Conservation (phyloP, 2,797 vertebrate species). For the Labeo calbasu region DNA sequence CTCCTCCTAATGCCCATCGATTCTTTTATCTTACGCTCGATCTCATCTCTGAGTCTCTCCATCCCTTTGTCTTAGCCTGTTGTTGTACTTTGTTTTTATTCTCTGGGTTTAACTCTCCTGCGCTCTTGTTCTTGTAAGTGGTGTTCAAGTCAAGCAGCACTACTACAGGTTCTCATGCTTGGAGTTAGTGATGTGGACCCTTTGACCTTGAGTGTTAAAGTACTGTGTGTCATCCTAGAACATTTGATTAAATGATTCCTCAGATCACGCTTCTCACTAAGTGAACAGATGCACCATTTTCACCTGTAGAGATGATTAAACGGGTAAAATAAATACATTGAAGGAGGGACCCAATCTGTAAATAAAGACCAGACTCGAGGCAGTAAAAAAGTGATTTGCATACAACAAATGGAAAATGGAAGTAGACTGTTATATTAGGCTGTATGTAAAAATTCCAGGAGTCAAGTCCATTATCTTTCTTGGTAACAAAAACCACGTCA, state of each 20-base stretch:
- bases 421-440: neutral
- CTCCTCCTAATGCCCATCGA: constrained; percentile 24
- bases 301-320: neutral
- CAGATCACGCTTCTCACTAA: neutral
- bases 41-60: constrained; percentile 20
- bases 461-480: neutral
- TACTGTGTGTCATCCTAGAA: neutral
- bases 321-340: neutral
- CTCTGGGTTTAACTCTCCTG: neutral
- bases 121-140: neutral
- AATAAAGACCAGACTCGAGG: neutral
- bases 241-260: neutral
- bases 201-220: neutral
- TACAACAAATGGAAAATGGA: neutral
- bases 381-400: neutral
- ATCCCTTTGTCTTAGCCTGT: neutral
- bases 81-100: neutral
- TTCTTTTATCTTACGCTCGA: constrained; percentile 34
- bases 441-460: neutral
- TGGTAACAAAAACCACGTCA: neutral
- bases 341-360: neutral
- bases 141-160: neutral
- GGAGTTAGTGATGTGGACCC: neutral
- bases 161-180: neutral
- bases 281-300: neutral